A percentile compares a stretch with the other conserved stretches of the same genome.
phyloP scores from a whole-genome alignment of 2,113 vertebrate genomes.

The Pitta sordida region DNA sequence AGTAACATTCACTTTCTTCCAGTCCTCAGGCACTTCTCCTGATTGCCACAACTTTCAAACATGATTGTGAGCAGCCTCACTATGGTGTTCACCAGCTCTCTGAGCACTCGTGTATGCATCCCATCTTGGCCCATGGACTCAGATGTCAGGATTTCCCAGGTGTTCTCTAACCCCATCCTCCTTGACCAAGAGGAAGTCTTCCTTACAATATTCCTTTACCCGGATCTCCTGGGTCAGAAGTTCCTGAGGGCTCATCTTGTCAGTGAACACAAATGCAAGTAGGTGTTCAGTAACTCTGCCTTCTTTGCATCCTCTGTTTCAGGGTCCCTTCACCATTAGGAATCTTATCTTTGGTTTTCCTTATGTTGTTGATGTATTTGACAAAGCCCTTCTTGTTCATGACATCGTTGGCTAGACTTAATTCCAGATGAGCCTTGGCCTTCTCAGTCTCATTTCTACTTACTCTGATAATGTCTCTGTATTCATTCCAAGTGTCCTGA shows the following conservation, averaged over 20 bases:
- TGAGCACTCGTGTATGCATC: rapidly evolving
- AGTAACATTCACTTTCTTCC: neutral
- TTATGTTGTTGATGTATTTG: neutral
- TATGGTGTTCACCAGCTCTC: neutral
- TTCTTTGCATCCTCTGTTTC: neutral
- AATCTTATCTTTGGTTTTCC: neutral
- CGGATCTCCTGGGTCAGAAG: neutral
- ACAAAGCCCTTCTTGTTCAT: neutral
- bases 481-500: neutral
- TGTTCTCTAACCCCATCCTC: neutral
- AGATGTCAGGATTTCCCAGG: neutral
- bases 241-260: neutral
- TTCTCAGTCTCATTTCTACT: neutral
- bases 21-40: neutral
- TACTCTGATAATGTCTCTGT: neutral
- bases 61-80: neutral
- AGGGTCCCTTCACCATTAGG: neutral
- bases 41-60: neutral
- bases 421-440: neutral
- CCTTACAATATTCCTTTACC: neutral
- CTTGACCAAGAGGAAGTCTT: neutral
- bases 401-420: neutral
- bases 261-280: neutral
- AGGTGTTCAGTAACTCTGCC: neutral
- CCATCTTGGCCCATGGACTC: neutral